These are phyloP conservation scores for Cryptophagus acutangulus DNA, from an alignment of 2,888 invertebrate species.

Conservation along the genomic window DNA sequence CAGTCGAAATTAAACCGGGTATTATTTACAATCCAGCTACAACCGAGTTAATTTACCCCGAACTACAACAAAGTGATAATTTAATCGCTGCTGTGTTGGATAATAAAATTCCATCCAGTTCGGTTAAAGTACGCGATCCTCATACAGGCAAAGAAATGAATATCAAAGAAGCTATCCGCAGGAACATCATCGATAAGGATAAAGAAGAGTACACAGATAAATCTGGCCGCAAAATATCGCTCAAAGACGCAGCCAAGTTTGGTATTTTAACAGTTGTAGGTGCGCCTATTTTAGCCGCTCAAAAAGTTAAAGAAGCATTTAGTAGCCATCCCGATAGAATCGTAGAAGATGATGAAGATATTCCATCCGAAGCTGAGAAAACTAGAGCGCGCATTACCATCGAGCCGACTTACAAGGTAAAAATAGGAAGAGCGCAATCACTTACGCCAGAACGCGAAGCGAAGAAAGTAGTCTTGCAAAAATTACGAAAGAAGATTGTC, in stretches of 20 bases:
- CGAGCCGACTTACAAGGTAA: slow-evolving; percentile 64
- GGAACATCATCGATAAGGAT: slow-evolving; percentile 67
- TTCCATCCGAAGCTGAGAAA: slow-evolving; percentile 52
- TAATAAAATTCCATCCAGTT: slow-evolving; percentile 64
- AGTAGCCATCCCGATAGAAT: neutral
- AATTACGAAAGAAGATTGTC: slow-evolving; percentile 71
- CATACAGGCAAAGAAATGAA: slow-evolving; percentile 61
- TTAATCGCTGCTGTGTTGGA: slow-evolving; percentile 71
- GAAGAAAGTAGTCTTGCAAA: slow-evolving; percentile 68
- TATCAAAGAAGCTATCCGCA: slow-evolving; percentile 70
- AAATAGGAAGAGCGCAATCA: slow-evolving; percentile 58
- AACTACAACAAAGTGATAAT: slow-evolving; percentile 65
- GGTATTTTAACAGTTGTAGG: slow-evolving; percentile 74
- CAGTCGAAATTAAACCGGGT: slow-evolving; percentile 67
- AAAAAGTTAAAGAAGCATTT: slow-evolving; percentile 52
- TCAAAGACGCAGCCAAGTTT: slow-evolving; percentile 71
- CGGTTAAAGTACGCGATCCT: slow-evolving; percentile 68
- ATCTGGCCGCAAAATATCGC: slow-evolving; percentile 60
- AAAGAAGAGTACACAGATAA: slow-evolving; percentile 66
- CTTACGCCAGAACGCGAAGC: slow-evolving; percentile 58
- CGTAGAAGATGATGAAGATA: slow-evolving; percentile 29
- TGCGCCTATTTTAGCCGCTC: slow-evolving; percentile 67
- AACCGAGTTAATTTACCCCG: slow-evolving; percentile 67
- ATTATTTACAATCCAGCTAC: slow-evolving; percentile 75
- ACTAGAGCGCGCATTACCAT: slow-evolving; percentile 54